Evolutionary conservation across 2,113 vertebrate genomes (phyloP), one percentile per base, ranked within the genome.

Genomic region (Garra rufa): DNA sequence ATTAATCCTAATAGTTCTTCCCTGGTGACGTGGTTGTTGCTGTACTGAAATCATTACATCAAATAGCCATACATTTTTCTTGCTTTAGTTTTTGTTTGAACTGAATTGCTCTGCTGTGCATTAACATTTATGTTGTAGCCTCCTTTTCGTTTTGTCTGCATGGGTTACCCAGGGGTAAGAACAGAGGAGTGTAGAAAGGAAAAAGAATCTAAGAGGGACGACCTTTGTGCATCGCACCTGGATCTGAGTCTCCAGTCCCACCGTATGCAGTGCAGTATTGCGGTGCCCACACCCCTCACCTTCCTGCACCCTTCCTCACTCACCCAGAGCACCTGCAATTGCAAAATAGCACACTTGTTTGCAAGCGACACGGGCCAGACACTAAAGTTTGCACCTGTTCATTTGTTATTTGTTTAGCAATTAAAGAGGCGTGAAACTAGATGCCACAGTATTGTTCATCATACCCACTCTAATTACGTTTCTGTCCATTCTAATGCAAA

Each of bases 141-240:
- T 87, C 73, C 79, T 87, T 69, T 92, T 92, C 87, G 69, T 87
- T 92, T 92, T 86, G 71, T 90, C 92, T 94, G 91, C 93, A 94
- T 93, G 93, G 85, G 89, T 92, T 91, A 89, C 88, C 92, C 83
- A 87, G 90, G 86, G 89, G 85, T 85, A 57, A 90, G 85, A 93
- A 89, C 90, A 92, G 90, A 89, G 89, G 83, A 78, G 57, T 76
- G 38, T 80, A 87, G 85, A 69, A 71, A 84, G 67, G 48, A 9
- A 63, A 76, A 38, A 74, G 76, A 90, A 69, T 86, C 41, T 90
- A 91, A 88, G 87, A 91, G 46, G 86, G 88, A 79, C 10, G 59
- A 81, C 67, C 87, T 82, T 89, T 83, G 89, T 41, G 85, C 86
- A 4, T 74, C 69, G 41, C 17, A n/a, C 9, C 46, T 83, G 69